Conservation (phyloP, 2,888 invertebrate species). For the Agapetus fuscipes region DNA sequence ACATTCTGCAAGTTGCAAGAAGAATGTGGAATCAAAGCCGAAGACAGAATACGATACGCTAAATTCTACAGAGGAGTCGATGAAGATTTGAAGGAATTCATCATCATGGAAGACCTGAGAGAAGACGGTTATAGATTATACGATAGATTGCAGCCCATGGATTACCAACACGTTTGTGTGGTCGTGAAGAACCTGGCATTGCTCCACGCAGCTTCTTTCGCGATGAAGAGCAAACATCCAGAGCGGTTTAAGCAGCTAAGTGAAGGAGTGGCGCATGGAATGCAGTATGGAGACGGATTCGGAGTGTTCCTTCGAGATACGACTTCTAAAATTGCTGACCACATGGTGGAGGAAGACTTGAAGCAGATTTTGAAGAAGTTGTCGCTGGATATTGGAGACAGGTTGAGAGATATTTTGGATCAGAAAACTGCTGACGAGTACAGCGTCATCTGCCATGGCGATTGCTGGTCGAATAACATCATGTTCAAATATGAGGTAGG, state of each 20-base stretch:
- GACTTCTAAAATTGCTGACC: background rate
- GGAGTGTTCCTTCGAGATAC: background rate
- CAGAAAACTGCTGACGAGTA: background rate
- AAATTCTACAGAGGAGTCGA: background rate
- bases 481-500: constrained; percentile 24
- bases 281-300: background rate
- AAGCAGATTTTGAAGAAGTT: background rate
- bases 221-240: background rate
- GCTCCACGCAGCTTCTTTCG: background rate
- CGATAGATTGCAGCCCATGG: background rate
- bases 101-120: background rate
- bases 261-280: background rate
- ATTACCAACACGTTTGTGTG: background rate
- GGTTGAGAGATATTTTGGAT: background rate
- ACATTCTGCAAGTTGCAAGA: background rate
- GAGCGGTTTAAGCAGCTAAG: background rate
- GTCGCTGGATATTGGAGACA: background rate
- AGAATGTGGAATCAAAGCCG: background rate
- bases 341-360: background rate
- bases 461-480: constrained; percentile 26
- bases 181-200: background rate
- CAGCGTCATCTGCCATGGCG: constrained; percentile 25
- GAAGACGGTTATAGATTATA: background rate
- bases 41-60: background rate
- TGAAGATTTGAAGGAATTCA: background rate